These are phyloP conservation scores for Tyrannus savana DNA, from an alignment of 2,113 vertebrate species.

Conservation along the genomic window DNA sequence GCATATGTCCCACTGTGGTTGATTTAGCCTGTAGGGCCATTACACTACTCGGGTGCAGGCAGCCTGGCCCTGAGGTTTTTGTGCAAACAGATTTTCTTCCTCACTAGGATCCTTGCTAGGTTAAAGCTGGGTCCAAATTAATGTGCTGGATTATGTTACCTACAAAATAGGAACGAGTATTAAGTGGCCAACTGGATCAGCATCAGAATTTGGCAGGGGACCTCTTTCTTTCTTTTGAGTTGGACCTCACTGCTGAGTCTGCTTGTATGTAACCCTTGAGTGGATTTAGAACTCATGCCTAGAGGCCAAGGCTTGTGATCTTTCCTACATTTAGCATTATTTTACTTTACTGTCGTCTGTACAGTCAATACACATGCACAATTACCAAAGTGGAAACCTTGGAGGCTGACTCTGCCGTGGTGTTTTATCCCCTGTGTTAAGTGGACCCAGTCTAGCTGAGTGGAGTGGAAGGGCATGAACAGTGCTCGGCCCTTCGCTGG, in stretches of 20 bases:
- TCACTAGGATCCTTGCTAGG: background rate
- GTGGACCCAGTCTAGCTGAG: background rate
- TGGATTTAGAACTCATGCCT: background rate
- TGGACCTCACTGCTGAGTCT: background rate
- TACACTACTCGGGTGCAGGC: background rate
- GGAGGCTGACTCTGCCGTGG: background rate
- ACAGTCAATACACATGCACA: background rate
- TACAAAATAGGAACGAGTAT: background rate
- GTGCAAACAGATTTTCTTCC: background rate
- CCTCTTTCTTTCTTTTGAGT: background rate
- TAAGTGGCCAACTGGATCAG: background rate
- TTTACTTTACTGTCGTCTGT: background rate
- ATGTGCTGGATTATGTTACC: background rate
- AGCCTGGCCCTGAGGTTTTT: background rate
- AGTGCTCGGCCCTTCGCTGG: background rate
- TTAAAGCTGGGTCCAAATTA: background rate
- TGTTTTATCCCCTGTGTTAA: background rate
- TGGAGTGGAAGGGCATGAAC: background rate
- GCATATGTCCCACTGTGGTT: background rate
- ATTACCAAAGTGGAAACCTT: background rate
- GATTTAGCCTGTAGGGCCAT: background rate
- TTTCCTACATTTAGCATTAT: background rate
- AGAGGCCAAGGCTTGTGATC: background rate
- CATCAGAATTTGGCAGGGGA: background rate
- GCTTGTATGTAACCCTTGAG: background rate